Base-by-base conservation (phyloP, 2,888 invertebrate genomes). In the Alcis repandata region DNA sequence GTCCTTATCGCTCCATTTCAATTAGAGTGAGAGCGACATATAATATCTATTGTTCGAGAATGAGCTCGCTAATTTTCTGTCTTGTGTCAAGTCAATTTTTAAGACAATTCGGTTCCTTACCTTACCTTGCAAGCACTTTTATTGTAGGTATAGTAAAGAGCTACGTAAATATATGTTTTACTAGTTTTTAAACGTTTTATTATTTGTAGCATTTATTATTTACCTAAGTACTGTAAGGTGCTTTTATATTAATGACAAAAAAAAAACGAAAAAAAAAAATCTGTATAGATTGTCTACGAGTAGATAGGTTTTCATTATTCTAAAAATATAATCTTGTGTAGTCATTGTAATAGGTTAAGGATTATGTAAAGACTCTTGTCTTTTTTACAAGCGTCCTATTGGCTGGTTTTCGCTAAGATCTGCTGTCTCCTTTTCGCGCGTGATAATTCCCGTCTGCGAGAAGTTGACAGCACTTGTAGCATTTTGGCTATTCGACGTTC, bases 151-250 rank as follows among this genome's bases (percentile, higher is more conserved):
- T 20, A 17, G 20, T 48, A 48, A 46, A 32, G 22, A 15, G 32
- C 27, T 32, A 20, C 19, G 40, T 53, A 53, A 27, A 53, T 40
- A 13, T 53, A 53, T 40, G n/a, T 22, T 40, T 36, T 17, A 36
- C 51, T 20, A 19, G 51, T 20, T 54, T 13, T 54, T 87, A 84
- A 82, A 80, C 82, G 80, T 82, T 85, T 80, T 78, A 74, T 79
- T 77, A 69, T 79, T 78, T 71, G 78, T 77, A 75, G 84, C 82
- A 84, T 85, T 85, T 85, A 79, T 82, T 75, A 75, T 77, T 73
- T 76, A n/a, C n/a, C n/a, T n/a, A 73, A 74, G 67, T 76, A 69
- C 72, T 65, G 63, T 67, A 76, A 79, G 81, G 83, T 85, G 84
- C 81, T 85, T 83, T 78, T 80, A 77, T 74, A 72, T 41, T 59